Percentiles rank a stretch among this genome's conserved stretches.
Conservation (phyloP, 2,113 vertebrate genomes). For the Rattus rattus region DNA sequence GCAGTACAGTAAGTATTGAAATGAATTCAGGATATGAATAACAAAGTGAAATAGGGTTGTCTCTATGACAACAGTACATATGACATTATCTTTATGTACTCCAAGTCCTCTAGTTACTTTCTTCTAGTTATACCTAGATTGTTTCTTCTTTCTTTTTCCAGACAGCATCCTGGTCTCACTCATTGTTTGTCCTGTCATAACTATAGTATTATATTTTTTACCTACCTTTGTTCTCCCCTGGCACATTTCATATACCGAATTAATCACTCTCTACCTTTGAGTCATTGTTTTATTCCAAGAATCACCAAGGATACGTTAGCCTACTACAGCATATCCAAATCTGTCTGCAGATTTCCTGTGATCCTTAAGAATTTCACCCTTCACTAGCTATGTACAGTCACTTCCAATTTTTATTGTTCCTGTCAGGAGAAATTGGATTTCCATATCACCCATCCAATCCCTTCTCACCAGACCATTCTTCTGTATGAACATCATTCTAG, state of each 20-base stretch:
- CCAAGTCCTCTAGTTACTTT: constrained; percentile 24
- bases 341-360: not conserved
- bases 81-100: not conserved
- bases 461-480: constrained; percentile 7
- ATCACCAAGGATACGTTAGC: not conserved
- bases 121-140: not conserved
- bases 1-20: not conserved
- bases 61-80: not conserved
- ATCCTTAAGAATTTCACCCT: not conserved
- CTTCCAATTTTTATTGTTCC: not conserved
- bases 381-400: not conserved
- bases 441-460: not conserved
- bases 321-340: constrained; percentile 6
- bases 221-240: not conserved
- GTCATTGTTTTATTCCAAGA: not conserved
- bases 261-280: not conserved
- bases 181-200: not conserved
- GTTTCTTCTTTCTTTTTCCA: not conserved
- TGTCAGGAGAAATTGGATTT: not conserved
- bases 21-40: constrained; percentile 26
- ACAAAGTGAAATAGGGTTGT: not conserved
- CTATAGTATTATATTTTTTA: not conserved
- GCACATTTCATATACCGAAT: not conserved
- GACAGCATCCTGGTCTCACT: not conserved
- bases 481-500: not conserved